Evolutionary conservation across 2,888 invertebrate genomes (phyloP), one percentile per base, ranked within the genome.

Genomic region (Ormia ochracea): DNA sequence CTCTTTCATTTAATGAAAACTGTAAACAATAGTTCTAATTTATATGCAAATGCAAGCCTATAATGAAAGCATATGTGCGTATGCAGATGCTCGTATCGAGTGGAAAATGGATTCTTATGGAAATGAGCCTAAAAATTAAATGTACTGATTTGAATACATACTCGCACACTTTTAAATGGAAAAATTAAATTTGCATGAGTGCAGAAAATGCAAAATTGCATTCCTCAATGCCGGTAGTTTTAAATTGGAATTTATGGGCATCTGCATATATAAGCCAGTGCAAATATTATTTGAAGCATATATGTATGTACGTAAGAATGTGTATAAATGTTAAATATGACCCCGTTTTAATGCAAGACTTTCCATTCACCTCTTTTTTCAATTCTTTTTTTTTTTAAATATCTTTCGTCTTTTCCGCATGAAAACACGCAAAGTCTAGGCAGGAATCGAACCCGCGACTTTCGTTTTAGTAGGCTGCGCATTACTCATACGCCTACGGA

Each of bases 1-100:
- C 41, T 45, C 58, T 50, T 72, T 21, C 33, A 61, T 77, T 65
- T 48, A 75, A 65, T 21, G 48, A 65, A 38, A 41, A 70, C 33
- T 36, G 19, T 12, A 68, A 58, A 58, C 43, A 54, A 33, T 52
- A 58, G 10, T 66, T 66, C 26, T 50, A 74, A 74, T 74, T 66
- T 59, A 66, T 43, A 66, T 74, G 50, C 63, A 76, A 61, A 54
- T 61, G 48, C 21, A 56, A 50, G 54, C 45, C 72, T 43, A 65
- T 59, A 68, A 56, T 36, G 4, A 31, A 54, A 19, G 56, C 4
- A 73, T 36, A 36, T 23, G 14, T 28, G 48, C 26, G n/a, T 23
- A 26, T 21, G 41, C 10, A 36, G 14, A 56, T 19, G 19, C n/a
- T n/a, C 28, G 36, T 28, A 50, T 17, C 50, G n/a, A 17, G 23